These are phyloP conservation scores for Ganaspis sp. DNA, from an alignment of 1,140 invertebrate species.

Conservation along the genomic window DNA sequence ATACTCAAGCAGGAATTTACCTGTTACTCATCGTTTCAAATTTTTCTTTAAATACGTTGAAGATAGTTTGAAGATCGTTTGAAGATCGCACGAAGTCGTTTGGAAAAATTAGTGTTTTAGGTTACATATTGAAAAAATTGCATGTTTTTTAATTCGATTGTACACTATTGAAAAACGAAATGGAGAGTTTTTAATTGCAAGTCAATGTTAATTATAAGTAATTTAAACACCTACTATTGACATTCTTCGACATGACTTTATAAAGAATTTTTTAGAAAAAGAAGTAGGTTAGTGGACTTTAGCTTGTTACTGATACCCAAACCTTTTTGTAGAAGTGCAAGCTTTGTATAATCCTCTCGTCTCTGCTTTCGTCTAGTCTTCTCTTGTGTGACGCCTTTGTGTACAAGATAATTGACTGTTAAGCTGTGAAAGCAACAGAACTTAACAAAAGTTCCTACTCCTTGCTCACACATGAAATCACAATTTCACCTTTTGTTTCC, in stretches of 20 bases:
- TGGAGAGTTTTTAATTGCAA: neutral
- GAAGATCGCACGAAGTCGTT: no score
- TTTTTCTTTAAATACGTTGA: no score
- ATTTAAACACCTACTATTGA: conserved; percentile 1
- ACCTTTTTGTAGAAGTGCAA: neutral
- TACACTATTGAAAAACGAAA: neutral
- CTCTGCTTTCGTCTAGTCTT: conserved; percentile 5
- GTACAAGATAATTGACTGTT: neutral
- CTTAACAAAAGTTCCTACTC: neutral
- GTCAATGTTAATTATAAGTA: neutral
- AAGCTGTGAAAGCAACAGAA: neutral
- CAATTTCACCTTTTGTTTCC: neutral
- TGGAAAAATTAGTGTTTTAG: no score
- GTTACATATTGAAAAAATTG: neutral
- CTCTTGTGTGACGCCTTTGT: conserved; percentile 24
- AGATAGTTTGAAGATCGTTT: no score
- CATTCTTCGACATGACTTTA: neutral
- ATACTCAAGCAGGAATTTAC: no score
- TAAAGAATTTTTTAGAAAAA: neutral
- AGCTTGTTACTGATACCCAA: neutral
- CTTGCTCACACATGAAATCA: neutral
- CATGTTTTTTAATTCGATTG: neutral
- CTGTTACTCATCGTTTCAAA: no score
- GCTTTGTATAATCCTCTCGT: neutral
- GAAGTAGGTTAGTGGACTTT: conserved; percentile 2